Percentiles rank a stretch among this genome's conserved stretches.
Conservation (phyloP, 1,140 invertebrate species). For the Temnothorax nylanderi region DNA sequence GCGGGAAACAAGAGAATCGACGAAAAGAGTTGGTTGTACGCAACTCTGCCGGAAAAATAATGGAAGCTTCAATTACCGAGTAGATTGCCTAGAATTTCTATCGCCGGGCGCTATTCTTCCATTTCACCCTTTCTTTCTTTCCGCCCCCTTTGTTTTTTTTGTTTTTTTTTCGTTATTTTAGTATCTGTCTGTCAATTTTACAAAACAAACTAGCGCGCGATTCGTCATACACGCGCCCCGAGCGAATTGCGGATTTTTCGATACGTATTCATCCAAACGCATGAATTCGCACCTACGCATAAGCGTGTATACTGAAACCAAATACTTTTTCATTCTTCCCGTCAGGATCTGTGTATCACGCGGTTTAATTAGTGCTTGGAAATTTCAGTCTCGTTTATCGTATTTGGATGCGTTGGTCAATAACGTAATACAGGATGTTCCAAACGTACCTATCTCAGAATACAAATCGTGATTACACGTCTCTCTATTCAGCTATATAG, state of each 20-base stretch:
- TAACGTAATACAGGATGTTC: not conserved
- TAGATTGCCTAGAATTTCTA: conserved; percentile 63
- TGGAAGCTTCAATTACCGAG: conserved; percentile 68
- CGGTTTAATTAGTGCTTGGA: not conserved
- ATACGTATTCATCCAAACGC: not conserved
- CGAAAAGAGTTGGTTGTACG: conserved; percentile 31
- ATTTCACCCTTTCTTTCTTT: conserved; percentile 41
- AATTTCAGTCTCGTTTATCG: not conserved
- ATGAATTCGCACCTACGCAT: conserved; percentile 15
- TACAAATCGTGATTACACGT: not conserved
- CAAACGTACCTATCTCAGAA: not conserved
- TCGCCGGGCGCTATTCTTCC: conserved; percentile 38
- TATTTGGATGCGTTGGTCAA: not conserved
- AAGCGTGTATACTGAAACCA: not conserved
- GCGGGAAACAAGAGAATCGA: conserved; percentile 16
- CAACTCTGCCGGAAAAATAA: conserved; percentile 53
- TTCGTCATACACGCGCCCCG: conserved; percentile 23
- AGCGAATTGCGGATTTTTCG: conserved; percentile 22
- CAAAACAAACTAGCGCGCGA: conserved; percentile 33
- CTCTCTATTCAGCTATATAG: not conserved
- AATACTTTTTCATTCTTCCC: not conserved
- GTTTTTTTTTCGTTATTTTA: conserved; percentile 15
- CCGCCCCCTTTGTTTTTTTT: not conserved
- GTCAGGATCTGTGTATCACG: not conserved
- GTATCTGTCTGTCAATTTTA: conserved; percentile 38